Conservation (phyloP, 1,140 invertebrate species). For the Drosophila mauritiana region DNA sequence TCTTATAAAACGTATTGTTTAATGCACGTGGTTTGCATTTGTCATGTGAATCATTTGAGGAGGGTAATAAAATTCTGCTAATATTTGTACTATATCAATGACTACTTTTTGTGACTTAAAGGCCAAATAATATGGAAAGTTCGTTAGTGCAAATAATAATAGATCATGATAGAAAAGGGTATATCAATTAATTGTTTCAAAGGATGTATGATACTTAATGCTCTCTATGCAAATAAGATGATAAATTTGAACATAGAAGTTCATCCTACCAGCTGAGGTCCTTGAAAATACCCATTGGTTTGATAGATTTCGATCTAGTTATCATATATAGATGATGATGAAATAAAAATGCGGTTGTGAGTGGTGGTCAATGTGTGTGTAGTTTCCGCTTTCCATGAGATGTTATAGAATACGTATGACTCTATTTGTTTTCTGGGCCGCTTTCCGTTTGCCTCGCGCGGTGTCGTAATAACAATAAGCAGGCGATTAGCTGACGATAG, state of each 20-base stretch:
- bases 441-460: conserved; percentile 16
- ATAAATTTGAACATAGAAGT: too few species aligned
- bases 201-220: too few species aligned
- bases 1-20: conserved; percentile 30
- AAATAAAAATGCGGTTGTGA: conserved; percentile 1
- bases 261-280: not conserved
- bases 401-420: conserved; percentile 31
- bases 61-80: not conserved
- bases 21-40: conserved; percentile 28
- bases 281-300: not conserved
- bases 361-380: too few species aligned
- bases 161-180: too few species aligned
- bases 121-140: too few species aligned
- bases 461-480: conserved; percentile 27
- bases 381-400: conserved; percentile 32
- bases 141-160: not conserved
- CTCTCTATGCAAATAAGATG: too few species aligned
- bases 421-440: conserved; percentile 30
- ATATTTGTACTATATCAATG: not conserved
- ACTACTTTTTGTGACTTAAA: not conserved
- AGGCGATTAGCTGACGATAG: conserved; percentile 7
- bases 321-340: conserved; percentile 20
- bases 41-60: conserved; percentile 31
- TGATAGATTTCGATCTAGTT: not conserved
- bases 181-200: too few species aligned